phyloP scores from a whole-genome alignment of 2,113 vertebrate genomes.

The Cyanoramphus novaezelandiae region DNA sequence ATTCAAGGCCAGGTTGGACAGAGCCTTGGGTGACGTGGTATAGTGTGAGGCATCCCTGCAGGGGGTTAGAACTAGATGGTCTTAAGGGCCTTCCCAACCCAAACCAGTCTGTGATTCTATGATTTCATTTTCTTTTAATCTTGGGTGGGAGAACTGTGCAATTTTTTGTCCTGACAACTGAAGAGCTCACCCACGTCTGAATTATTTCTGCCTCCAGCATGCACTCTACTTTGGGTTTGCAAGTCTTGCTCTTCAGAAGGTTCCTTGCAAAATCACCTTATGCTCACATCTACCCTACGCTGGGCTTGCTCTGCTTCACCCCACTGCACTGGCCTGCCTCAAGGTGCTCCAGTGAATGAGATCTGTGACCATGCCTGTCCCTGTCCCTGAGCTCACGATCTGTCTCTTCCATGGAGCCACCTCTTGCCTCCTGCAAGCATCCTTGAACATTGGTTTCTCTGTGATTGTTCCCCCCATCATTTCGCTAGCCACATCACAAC shows the following conservation, averaged over 20 bases:
- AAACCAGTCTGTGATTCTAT: not conserved
- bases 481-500: not conserved
- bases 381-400: not conserved
- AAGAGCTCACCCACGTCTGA: not conserved
- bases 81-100: not conserved
- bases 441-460: fast-evolving
- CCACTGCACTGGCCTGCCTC: fast-evolving
- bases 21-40: not conserved
- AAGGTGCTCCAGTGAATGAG: not conserved
- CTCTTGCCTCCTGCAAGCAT: not conserved
- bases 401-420: fast-evolving
- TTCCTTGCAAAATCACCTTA: not conserved
- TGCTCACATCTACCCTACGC: fast-evolving
- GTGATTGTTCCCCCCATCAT: no score
- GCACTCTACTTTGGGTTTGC: not conserved
- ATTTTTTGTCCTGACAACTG: not conserved
- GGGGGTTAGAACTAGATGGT: not conserved
- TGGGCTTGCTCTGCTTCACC: fast-evolving
- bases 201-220: not conserved
- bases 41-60: not conserved
- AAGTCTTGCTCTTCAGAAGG: not conserved
- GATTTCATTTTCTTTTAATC: not conserved
- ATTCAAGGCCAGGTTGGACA: not conserved
- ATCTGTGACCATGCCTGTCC: not conserved
- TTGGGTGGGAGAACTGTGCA: not conserved